phyloP scores from a whole-genome alignment of 2,888 invertebrate species.

The Plutella xylostella region DNA sequence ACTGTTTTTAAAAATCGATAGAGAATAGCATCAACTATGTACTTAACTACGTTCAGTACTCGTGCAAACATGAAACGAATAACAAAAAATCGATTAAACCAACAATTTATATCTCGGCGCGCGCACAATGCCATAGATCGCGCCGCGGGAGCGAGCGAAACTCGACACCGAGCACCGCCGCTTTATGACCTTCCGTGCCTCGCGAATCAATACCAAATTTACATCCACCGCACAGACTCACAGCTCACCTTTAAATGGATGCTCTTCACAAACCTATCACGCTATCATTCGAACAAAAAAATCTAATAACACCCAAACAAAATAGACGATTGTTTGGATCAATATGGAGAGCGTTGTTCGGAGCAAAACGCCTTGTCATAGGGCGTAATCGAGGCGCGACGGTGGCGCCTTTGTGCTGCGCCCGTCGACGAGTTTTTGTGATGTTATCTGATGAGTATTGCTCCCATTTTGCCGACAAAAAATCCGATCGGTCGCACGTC shows the following conservation, averaged over 20 bases:
- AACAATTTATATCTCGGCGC: slow-evolving; percentile 53
- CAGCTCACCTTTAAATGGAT: slow-evolving; percentile 27
- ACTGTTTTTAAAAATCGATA: no score
- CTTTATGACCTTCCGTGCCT: slow-evolving; percentile 18
- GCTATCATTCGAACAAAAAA: slow-evolving; percentile 36
- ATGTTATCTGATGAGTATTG: slow-evolving; percentile 65
- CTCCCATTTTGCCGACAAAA: slow-evolving; percentile 63
- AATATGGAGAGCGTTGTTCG: slow-evolving; percentile 62
- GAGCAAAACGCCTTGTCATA: slow-evolving; percentile 65
- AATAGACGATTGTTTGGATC: slow-evolving; percentile 63
- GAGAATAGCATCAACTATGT: not conserved
- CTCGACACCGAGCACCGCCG: slow-evolving; percentile 25
- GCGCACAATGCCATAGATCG: slow-evolving; percentile 58
- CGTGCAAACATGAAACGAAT: slow-evolving; percentile 34
- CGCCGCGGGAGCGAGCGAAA: slow-evolving; percentile 45
- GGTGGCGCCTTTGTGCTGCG: slow-evolving; percentile 59
- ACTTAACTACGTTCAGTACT: slow-evolving; percentile 29
- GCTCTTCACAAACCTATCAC: slow-evolving; percentile 27
- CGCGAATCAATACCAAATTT: slow-evolving; percentile 2
- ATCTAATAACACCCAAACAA: slow-evolving; percentile 58
- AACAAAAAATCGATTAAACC: slow-evolving; percentile 62
- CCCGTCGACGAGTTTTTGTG: slow-evolving; percentile 62
- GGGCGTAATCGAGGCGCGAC: slow-evolving; percentile 63
- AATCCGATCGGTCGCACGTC: slow-evolving; percentile 33
- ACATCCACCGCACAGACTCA: slow-evolving; percentile 2